Percentiles rank a stretch among this genome's conserved stretches.
These are phyloP conservation scores for Gymnoscopelus microlampas DNA, from an alignment of 2,797 vertebrate species.

Conservation along the genomic window DNA sequence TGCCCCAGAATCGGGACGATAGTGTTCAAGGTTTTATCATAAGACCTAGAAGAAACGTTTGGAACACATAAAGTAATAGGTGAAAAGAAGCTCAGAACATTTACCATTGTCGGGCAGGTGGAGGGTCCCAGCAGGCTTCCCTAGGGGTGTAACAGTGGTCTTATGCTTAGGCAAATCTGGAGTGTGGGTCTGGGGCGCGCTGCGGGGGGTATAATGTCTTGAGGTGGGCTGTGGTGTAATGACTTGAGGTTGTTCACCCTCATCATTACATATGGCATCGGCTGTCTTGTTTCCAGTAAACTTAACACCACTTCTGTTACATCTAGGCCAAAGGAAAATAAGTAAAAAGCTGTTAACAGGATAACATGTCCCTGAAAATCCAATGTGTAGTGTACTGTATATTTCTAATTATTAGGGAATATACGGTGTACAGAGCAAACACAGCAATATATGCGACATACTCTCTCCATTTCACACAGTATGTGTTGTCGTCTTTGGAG, in stretches of 20 bases:
- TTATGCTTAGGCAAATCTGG: not conserved
- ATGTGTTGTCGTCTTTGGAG: accelerated
- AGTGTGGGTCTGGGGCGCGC: not conserved
- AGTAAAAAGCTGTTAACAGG: not conserved
- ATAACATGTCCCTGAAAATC: not conserved
- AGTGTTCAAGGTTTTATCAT: too few species aligned
- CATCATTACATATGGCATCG: constrained; percentile 58
- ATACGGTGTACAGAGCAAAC: not conserved
- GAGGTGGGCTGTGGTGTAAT: too few species aligned
- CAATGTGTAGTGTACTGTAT: not conserved
- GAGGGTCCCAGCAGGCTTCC: not conserved
- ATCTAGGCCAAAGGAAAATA: constrained; percentile 50
- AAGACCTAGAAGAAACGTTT: too few species aligned
- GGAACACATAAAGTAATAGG: too few species aligned
- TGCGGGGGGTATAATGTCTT: not conserved
- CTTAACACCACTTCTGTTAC: constrained; percentile 45
- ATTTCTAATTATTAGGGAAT: not conserved
- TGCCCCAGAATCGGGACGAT: too few species aligned
- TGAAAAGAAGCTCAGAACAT: not conserved
- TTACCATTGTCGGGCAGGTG: constrained; percentile 41
- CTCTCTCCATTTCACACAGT: constrained; percentile 65
- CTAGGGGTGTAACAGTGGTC: not conserved
- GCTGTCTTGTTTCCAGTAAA: constrained; percentile 31
- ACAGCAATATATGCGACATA: constrained; percentile 44
- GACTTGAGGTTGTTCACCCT: accelerated